Evolutionary conservation across 92 coral and sea anemone species (phyloP).

Genomic region (Anthopleura xanthogrammica): DNA sequence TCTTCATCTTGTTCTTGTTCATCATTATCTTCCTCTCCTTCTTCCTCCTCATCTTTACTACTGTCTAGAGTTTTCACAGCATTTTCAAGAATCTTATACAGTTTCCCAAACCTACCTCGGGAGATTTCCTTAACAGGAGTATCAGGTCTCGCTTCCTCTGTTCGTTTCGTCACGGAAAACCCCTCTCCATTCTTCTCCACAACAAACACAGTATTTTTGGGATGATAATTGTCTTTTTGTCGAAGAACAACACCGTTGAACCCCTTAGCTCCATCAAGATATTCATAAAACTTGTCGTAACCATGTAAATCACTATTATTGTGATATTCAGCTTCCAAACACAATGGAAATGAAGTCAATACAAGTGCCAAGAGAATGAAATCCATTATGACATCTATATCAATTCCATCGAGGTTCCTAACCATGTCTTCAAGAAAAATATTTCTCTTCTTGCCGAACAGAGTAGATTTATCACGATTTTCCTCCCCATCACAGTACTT

Average conservation of each 20-base stretch:
- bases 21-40: slow-evolving; percentile 22
- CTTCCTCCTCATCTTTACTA: slow-evolving; percentile 37
- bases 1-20: slow-evolving; percentile 26
- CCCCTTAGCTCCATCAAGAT: slow-evolving; percentile 35
- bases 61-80: slow-evolving; percentile 53
- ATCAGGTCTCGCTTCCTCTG: slow-evolving; percentile 61
- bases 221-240: slow-evolving; percentile 20
- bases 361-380: slow-evolving; percentile 13
- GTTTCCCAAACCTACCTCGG: slow-evolving; percentile 47
- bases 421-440: not conserved
- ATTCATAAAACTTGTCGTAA: slow-evolving; percentile 53
- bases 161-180: slow-evolving; percentile 71
- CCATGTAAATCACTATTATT: slow-evolving; percentile 17
- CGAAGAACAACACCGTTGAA: slow-evolving; percentile 64
- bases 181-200: slow-evolving; percentile 65
- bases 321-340: slow-evolving; percentile 4
- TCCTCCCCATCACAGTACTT: not conserved
- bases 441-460: not conserved
- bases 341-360: not conserved
- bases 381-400: slow-evolving; percentile 10
- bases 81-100: slow-evolving; percentile 53
- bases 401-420: not conserved
- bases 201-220: slow-evolving; percentile 36
- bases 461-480: not conserved
- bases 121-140: slow-evolving; percentile 62